Evolutionary conservation across 2,888 invertebrate species (phyloP), one percentile per base, ranked within the genome.

Genomic region (Sepioteuthis lessoniana): DNA sequence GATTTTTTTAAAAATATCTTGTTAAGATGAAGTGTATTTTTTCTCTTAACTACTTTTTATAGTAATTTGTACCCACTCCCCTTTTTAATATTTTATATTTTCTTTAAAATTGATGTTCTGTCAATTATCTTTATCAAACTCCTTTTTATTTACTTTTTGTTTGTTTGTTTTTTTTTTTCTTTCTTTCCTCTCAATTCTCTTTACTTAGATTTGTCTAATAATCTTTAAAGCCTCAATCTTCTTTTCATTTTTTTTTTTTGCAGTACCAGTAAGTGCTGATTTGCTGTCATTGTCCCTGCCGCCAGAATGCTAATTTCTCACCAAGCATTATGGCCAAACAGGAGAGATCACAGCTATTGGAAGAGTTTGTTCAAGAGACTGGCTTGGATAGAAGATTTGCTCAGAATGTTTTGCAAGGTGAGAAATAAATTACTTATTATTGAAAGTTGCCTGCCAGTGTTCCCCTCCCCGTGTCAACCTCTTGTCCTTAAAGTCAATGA

Each of bases 321-420:
- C 55, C 35, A 28, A 60, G 38, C 55, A 93, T 92, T 92, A 92
- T 93, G 93, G 93, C 93, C 55, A 93, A 93, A 60, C 93, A 93
- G 93, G 93, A 93, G 93, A 93, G 93, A 93, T 93, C 93, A 60
- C 93, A 50, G 50, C 46, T 50, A 55, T 60, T 93, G 93, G 93
- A 93, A 93, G 93, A 93, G 60, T 93, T 93, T 93, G 93, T 93
- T 38, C 93, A 93, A 93, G 55, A 93, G 55, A 60, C 93, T 50
- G 93, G 93, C 93, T 60, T 93, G 93, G 93, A 93, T 60, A 47
- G 93, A 93, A 93, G 93, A 93, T 93, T 93, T 93, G 60, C 93
- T 37, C 60, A 60, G 50, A 93, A 93, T 93, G 93, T 60, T 55
- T 93, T 93, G 60, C 55, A 93, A 93, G 93, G 93, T 93, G 35